Percentiles rank a stretch among this genome's conserved stretches.
Conservation (phyloP, 2,797 vertebrate species). For the Melanotaenia trifasciata region DNA sequence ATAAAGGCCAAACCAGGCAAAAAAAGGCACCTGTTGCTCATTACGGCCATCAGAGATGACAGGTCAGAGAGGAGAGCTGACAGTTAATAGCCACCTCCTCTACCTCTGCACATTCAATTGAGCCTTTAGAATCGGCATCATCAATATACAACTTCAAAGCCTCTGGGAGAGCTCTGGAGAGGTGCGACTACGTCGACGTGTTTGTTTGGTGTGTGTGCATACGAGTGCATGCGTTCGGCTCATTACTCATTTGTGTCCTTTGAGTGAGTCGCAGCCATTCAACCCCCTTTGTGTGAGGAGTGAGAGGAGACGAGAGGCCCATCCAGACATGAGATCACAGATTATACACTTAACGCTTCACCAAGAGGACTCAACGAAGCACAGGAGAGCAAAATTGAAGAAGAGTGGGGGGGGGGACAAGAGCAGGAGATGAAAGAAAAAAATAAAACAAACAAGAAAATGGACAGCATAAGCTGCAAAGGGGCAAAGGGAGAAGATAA, state of each 20-base stretch:
- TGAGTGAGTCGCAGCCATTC: slow-evolving; percentile 75
- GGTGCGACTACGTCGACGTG: slow-evolving; percentile 36
- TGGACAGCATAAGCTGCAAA: slow-evolving; percentile 28
- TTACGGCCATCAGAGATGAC: slow-evolving; percentile 69
- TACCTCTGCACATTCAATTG: slow-evolving; percentile 61
- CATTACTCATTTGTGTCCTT: slow-evolving; percentile 80
- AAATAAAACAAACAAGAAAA: slow-evolving; percentile 65
- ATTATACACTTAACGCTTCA: slow-evolving; percentile 84
- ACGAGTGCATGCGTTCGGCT: slow-evolving; percentile 52
- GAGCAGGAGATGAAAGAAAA: slow-evolving; percentile 33
- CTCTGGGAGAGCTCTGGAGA: slow-evolving; percentile 57
- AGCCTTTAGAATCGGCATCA: slow-evolving; percentile 65
- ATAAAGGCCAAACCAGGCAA: slow-evolving; percentile 42
- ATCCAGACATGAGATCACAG: slow-evolving; percentile 84
- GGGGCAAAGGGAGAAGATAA: slow-evolving; percentile 14
- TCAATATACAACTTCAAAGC: slow-evolving; percentile 80
- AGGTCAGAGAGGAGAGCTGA: slow-evolving; percentile 63
- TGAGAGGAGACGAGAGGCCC: slow-evolving; percentile 75
- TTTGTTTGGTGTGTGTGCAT: slow-evolving; percentile 48
- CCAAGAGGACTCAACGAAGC: slow-evolving; percentile 62
- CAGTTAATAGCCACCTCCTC: slow-evolving; percentile 68
- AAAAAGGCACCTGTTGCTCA: slow-evolving; percentile 75
- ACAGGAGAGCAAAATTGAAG: slow-evolving; percentile 61
- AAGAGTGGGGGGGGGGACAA: slow-evolving; percentile 8
- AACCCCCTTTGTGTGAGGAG: slow-evolving; percentile 78